Evolutionary conservation across 2,797 vertebrate genomes (phyloP).

Genomic region (Peromyscus attwateri): DNA sequence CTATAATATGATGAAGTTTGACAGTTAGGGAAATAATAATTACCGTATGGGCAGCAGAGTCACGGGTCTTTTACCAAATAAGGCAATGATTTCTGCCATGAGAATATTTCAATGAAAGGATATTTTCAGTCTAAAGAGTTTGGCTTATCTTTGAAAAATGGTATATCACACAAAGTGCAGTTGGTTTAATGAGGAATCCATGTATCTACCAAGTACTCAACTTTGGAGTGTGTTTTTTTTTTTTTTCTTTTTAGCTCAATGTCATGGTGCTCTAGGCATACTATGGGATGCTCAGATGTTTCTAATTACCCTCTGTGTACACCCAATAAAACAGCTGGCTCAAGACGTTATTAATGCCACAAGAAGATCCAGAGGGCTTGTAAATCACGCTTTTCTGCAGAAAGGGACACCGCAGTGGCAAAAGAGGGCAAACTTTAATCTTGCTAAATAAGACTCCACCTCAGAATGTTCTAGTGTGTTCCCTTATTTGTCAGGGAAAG

Average conservation of each 20-base stretch:
- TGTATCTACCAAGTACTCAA: constrained; percentile 67
- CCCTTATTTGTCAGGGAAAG: constrained; percentile 9
- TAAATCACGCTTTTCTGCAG: constrained; percentile 74
- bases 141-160: constrained; percentile 51
- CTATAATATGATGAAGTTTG: constrained; percentile 84
- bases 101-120: constrained; percentile 63
- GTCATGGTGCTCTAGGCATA: constrained; percentile 55
- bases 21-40: constrained; percentile 87
- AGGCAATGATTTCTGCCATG: constrained; percentile 81
- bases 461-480: not conserved
- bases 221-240: not conserved
- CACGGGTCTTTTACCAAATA: constrained; percentile 87
- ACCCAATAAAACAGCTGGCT: constrained; percentile 82
- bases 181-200: constrained; percentile 50
- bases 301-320: constrained; percentile 83
- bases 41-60: constrained; percentile 83
- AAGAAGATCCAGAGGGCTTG: constrained; percentile 72
- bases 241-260: constrained; percentile 53
- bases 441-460: constrained; percentile 55
- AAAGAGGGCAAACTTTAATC: constrained; percentile 59
- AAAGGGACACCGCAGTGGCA: constrained; percentile 65
- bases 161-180: constrained; percentile 37
- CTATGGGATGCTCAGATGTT: constrained; percentile 79
- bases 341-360: constrained; percentile 74
- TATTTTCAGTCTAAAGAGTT: constrained; percentile 67